Evolutionary conservation across 2,888 invertebrate species (phyloP).

Genomic region (Melanargia galathea): DNA sequence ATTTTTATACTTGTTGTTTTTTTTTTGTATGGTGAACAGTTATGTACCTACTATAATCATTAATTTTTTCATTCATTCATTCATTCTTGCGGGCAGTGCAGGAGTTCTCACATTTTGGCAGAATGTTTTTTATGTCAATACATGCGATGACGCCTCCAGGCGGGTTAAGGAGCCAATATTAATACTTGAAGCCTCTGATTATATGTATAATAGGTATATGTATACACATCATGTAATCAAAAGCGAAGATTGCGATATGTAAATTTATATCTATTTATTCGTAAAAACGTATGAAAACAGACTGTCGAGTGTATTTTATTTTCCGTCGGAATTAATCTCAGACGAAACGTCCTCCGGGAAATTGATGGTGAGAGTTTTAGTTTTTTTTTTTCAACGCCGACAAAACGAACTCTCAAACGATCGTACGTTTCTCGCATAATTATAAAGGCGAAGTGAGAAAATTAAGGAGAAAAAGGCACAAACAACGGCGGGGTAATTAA

Average conservation of each 20-base stretch:
- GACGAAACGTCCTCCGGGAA: constrained; percentile 41
- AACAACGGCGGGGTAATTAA: constrained; percentile 23
- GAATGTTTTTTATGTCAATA: too few relatives aligned
- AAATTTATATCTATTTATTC: constrained; percentile 40
- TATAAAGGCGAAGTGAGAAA: constrained; percentile 32
- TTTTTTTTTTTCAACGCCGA: constrained; percentile 26
- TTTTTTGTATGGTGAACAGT: too few relatives aligned
- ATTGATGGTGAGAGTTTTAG: constrained; percentile 40
- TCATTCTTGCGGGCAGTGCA: too few relatives aligned
- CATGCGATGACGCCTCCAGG: too few relatives aligned
- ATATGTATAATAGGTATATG: constrained; percentile 18
- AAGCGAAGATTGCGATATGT: constrained; percentile 43
- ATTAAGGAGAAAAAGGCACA: constrained; percentile 29
- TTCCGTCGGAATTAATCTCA: constrained; percentile 43
- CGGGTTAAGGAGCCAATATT: too few relatives aligned
- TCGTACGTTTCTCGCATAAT: constrained; percentile 40
- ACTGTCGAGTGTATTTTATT: constrained; percentile 41
- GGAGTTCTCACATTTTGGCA: too few relatives aligned
- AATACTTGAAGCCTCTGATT: not conserved
- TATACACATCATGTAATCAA: constrained; percentile 44
- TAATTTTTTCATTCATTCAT: too few relatives aligned
- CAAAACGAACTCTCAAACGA: constrained; percentile 38
- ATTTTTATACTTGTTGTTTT: too few relatives aligned
- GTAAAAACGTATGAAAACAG: constrained; percentile 46
- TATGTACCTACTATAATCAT: too few relatives aligned